A percentile compares a stretch with the other conserved stretches of the same genome.
Conservation (phyloP, 2,113 vertebrate genomes). For the Pedetes capensis region DNA sequence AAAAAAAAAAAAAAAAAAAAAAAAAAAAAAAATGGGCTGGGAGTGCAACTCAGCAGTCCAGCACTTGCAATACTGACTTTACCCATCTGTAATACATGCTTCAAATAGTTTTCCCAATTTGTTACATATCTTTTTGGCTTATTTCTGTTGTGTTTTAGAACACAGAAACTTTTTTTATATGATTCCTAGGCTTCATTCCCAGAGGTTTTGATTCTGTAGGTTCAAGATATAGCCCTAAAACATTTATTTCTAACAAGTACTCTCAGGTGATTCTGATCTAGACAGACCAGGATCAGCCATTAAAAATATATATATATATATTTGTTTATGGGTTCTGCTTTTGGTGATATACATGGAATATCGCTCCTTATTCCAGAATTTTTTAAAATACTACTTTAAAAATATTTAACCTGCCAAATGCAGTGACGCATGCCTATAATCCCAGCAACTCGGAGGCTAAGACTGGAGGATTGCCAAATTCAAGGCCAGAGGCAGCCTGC, state of each 20-base stretch:
- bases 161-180: background rate
- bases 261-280: background rate
- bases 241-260: background rate
- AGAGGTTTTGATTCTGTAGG: background rate
- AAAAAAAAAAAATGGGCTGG: no score
- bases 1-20: no score
- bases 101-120: conserved; percentile 3
- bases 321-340: background rate
- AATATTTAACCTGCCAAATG: no score
- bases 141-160: background rate
- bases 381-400: background rate
- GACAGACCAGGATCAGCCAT: background rate
- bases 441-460: no score
- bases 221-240: background rate
- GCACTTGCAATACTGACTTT: background rate
- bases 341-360: background rate
- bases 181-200: background rate
- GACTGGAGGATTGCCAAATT: no score
- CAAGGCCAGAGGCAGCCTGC: no score
- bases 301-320: no score
- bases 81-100: background rate
- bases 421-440: no score
- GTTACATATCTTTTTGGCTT: conserved; percentile 8
- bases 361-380: background rate
- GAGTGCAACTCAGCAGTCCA: no score